Base-by-base conservation (phyloP, 2,113 vertebrate genomes). In the Trachemys scripta region DNA sequence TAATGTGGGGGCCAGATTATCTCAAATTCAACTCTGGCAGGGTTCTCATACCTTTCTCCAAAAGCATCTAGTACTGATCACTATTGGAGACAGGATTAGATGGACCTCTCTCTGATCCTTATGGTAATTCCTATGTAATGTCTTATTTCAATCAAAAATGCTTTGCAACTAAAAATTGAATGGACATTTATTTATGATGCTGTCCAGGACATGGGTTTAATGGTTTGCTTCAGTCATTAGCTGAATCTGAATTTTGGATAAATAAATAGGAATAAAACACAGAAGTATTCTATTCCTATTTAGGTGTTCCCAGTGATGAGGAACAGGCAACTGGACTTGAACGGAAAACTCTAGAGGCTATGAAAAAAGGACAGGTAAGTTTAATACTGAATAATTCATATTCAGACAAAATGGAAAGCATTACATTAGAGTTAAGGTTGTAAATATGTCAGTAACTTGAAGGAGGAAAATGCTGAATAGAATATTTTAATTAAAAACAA, bases 271-370 rank as follows among this genome's bases (percentile, higher is more conserved):
- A 50, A 50, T 50, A 50, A 50, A 50, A 50, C 16, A 50, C 50
- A 50, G 14, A 50, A 50, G 35, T 69, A 69, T 42, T 35, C n/a
- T 59, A 90, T 65, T 87, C 24, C 51, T 49, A 57, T 76, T 35
- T 95, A 99, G 98, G 98, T 78, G 94, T 99, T 80, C 98, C 98
- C 49, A 98, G 98, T 45, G 98, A 99, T 98, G 99, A 99, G 0
- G 98, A 99, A n/a, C 98, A 99, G 93, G 98, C 98, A 6, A 98
- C 98, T 31, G 98, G 99, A 12, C 88, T 99, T 91, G 99, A 99
- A 94, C 89, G 97, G 25, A 98, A 97, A 31, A 83, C 97, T 45
- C n/a, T 98, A 81, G 93, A 98, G 94, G 98, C 96, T 11, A n/a
- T 98, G 10, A 98, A 98, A 80, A 96, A 96, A 81, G 99, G 98